Percentiles rank a stretch among this genome's conserved stretches.
These are phyloP conservation scores for Rhagologus leucostigma DNA, from an alignment of 2,113 vertebrate species.

Conservation along the genomic window DNA sequence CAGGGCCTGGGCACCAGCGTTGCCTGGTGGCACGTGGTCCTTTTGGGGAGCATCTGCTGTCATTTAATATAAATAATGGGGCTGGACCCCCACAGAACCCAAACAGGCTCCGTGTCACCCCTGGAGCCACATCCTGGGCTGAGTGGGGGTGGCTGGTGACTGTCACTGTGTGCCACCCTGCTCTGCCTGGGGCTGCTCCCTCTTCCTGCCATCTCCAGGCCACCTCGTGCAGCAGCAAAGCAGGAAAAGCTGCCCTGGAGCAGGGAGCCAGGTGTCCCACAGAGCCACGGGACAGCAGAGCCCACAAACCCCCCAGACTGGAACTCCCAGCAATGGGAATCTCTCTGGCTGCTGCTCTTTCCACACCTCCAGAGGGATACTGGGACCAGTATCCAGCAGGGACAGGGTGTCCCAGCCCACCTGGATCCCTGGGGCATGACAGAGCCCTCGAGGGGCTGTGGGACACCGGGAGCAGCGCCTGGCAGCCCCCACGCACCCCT, in stretches of 20 bases:
- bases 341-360: background rate
- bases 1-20: background rate
- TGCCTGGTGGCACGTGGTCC: background rate
- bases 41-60: background rate
- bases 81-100: background rate
- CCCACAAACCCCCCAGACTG: rapidly evolving
- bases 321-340: rapidly evolving
- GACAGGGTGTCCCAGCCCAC: background rate
- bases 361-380: background rate
- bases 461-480: background rate
- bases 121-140: background rate
- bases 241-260: background rate
- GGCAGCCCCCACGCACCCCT: background rate
- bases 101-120: background rate
- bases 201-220: background rate
- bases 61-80: background rate
- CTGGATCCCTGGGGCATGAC: background rate
- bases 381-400: rapidly evolving
- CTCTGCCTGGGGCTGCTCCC: background rate
- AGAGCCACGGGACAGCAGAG: background rate
- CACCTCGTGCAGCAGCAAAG: background rate
- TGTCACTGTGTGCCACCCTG: background rate
- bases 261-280: background rate
- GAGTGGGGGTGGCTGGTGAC: background rate
- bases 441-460: background rate